Conservation (phyloP, 2,888 invertebrate species). For the Griposia aprilina region DNA sequence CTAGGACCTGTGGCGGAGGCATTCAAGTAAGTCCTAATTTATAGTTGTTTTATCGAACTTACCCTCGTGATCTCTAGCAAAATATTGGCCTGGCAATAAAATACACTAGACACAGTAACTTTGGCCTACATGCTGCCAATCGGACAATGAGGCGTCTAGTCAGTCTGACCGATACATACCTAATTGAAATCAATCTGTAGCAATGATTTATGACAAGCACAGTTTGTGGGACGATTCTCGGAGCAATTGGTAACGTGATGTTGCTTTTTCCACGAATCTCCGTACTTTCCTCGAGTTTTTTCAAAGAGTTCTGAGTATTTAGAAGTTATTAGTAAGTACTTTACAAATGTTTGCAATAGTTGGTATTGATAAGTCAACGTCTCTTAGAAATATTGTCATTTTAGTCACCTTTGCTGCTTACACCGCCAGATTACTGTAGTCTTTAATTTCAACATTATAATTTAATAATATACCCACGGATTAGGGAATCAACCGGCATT, state of each 20-base stretch:
- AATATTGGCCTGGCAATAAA: slow-evolving; percentile 26
- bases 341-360: background rate
- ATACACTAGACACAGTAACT: slow-evolving; percentile 60
- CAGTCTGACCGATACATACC: slow-evolving; percentile 61
- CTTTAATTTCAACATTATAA: background rate
- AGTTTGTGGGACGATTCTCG: slow-evolving; percentile 26
- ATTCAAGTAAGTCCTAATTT: slow-evolving; percentile 88
- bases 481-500: background rate
- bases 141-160: slow-evolving; percentile 62
- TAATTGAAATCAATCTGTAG: slow-evolving; percentile 66
- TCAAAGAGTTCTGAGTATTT: background rate
- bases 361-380: background rate
- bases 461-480: background rate
- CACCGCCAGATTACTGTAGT: background rate
- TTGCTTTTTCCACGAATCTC: slow-evolving; percentile 24
- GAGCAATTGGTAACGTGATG: slow-evolving; percentile 43
- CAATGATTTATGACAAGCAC: slow-evolving; percentile 49
- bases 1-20: slow-evolving; percentile 95
- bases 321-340: background rate
- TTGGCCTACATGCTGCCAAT: slow-evolving; percentile 62
- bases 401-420: background rate
- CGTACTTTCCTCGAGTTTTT: background rate
- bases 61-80: background rate
- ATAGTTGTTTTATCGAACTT: background rate
- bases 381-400: background rate